Evolutionary conservation across 2,113 vertebrate genomes (phyloP).

Genomic region (Sceloporus tristichus): DNA sequence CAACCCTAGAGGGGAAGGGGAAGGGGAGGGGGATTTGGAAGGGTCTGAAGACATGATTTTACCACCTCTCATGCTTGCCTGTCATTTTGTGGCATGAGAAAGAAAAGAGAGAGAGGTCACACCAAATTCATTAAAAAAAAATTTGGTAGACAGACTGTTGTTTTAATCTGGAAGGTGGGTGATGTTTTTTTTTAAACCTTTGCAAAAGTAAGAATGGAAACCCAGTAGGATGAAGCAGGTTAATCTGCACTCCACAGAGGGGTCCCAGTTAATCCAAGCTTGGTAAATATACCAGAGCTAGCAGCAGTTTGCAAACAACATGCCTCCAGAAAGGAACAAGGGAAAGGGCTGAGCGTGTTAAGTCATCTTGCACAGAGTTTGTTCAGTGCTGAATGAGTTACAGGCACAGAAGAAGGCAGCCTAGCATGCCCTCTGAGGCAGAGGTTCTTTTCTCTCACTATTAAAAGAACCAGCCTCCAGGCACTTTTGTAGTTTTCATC

Average conservation of each 20-base stretch:
- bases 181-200: neutral
- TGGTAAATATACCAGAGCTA: conserved; percentile 13
- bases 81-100: neutral
- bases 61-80: neutral
- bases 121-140: neutral
- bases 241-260: neutral
- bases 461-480: conserved; percentile 6
- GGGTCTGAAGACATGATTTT: neutral
- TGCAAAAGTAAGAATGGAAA: conserved; percentile 2
- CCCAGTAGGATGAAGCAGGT: neutral
- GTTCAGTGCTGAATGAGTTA: conserved; percentile 1
- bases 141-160: neutral
- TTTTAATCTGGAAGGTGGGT: neutral
- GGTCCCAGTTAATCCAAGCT: neutral
- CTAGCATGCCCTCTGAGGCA: neutral
- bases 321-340: neutral
- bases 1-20: neutral
- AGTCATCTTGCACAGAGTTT: neutral
- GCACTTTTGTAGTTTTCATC: conserved; percentile 6
- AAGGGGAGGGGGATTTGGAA: conserved; percentile 1
- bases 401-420: neutral
- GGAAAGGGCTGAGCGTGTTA: neutral
- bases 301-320: neutral
- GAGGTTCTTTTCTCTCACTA: neutral
- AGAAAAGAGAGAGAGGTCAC: too few relatives aligned